Percentiles rank a stretch among this genome's conserved stretches.
Conservation (phyloP, 2,888 invertebrate genomes). For the Plebejus anna region DNA sequence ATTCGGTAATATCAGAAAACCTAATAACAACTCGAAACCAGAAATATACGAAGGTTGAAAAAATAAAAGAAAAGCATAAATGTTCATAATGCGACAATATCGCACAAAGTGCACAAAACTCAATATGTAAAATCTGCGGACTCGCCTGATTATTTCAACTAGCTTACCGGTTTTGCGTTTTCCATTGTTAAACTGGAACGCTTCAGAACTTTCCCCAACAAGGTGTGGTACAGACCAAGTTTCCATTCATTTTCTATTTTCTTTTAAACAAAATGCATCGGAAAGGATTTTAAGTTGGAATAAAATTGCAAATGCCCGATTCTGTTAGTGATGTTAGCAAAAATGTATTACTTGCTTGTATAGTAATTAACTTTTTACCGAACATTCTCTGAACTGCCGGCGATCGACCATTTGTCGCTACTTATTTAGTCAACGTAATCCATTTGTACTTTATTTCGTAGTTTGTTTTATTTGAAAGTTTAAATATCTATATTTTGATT, state of each 20-base stretch:
- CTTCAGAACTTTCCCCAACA: conserved; percentile 27
- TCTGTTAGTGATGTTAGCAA: conserved; percentile 20
- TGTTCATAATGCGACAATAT: conserved; percentile 21
- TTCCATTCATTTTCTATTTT: conserved; percentile 28
- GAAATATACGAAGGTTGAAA: neutral
- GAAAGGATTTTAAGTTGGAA: conserved; percentile 21
- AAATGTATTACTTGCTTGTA: neutral
- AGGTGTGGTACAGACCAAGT: conserved; percentile 29
- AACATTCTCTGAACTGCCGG: neutral
- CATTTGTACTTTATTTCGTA: neutral
- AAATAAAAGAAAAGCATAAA: conserved; percentile 14
- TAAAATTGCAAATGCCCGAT: conserved; percentile 23
- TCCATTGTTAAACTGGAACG: conserved; percentile 30
- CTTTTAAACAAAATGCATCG: conserved; percentile 28
- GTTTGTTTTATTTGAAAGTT: neutral
- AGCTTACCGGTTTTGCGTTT: conserved; percentile 30
- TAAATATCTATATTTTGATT: neutral
- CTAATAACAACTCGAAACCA: too few relatives aligned
- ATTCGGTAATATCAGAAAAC: neutral
- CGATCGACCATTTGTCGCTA: neutral
- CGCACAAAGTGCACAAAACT: conserved; percentile 23
- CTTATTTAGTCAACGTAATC: neutral
- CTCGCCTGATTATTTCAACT: conserved; percentile 33
- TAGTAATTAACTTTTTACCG: conserved; percentile 13
- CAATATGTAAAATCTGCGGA: conserved; percentile 28